phyloP scores from a whole-genome alignment of 2,797 vertebrate species.

The Melanotaenia nigrans region DNA sequence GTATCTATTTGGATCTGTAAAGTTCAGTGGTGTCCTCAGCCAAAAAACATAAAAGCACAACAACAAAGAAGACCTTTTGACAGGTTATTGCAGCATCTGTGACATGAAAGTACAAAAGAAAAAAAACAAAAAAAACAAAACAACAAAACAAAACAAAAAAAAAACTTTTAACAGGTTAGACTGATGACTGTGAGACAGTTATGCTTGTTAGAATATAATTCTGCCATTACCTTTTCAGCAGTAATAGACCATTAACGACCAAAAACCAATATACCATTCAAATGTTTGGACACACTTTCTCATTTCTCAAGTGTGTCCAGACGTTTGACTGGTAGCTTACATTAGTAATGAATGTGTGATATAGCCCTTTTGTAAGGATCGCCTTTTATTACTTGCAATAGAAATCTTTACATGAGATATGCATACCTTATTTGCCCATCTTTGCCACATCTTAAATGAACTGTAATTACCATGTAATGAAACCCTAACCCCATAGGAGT shows the following conservation, averaged over 20 bases:
- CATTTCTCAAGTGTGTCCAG: too few species aligned
- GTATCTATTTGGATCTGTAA: constrained; percentile 35
- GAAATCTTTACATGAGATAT: background rate
- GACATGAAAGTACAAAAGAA: constrained; percentile 17
- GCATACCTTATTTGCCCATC: background rate
- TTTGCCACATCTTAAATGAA: background rate
- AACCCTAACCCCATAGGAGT: background rate
- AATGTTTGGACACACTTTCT: too few species aligned
- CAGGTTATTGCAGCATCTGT: constrained; percentile 38
- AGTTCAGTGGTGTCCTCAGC: constrained; percentile 24
- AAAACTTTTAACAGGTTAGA: constrained; percentile 3
- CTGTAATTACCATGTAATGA: background rate
- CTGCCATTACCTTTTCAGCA: background rate
- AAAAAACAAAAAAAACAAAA: constrained; percentile 1
- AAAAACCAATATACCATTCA: too few species aligned
- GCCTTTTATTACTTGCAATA: background rate
- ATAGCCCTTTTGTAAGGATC: background rate
- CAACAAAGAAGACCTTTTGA: constrained; percentile 58
- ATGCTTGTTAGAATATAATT: constrained; percentile 1
- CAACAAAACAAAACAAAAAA: constrained; percentile 7
- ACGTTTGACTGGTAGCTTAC: background rate
- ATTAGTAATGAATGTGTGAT: background rate
- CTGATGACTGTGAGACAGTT: constrained; percentile 13
- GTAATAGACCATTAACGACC: background rate
- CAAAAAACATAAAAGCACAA: constrained; percentile 53